These are phyloP conservation scores for Pholis gunnellus DNA, from an alignment of 2,113 vertebrate species.

Conservation along the genomic window DNA sequence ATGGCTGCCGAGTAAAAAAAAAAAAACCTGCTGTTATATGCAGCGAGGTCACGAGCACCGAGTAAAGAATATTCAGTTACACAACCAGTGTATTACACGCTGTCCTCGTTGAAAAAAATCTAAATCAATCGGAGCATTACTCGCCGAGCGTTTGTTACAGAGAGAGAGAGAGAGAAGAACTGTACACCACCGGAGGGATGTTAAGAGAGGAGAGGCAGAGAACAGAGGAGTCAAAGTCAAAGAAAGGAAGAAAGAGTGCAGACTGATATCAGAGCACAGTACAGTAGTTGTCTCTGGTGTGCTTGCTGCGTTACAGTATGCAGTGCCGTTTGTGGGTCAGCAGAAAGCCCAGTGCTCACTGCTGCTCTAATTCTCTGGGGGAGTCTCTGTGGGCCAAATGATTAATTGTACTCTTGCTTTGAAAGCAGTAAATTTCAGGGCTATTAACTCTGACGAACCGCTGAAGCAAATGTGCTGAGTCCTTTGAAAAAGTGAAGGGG, in stretches of 20 bases:
- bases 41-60: conserved; percentile 30
- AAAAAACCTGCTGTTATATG: not conserved
- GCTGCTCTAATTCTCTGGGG: conserved; percentile 58
- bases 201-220: not conserved
- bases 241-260: conserved; percentile 1
- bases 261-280: conserved; percentile 9
- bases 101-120: conserved; percentile 62
- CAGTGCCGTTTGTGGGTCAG: conserved; percentile 74
- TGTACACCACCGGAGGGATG: conserved; percentile 43
- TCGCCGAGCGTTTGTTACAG: conserved; percentile 53
- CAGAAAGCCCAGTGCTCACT: conserved; percentile 70
- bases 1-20: conserved; percentile 42
- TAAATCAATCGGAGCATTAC: conserved; percentile 72
- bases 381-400: conserved; percentile 60
- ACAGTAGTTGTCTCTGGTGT: conserved; percentile 12
- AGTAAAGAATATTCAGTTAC: conserved; percentile 56
- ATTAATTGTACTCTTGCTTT: conserved; percentile 75
- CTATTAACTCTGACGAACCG: conserved; percentile 73
- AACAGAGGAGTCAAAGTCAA: conserved; percentile 7
- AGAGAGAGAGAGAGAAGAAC: conserved; percentile 54
- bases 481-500: conserved; percentile 38
- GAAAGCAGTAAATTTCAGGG: conserved; percentile 73
- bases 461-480: conserved; percentile 64
- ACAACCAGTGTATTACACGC: conserved; percentile 62
- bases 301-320: conserved; percentile 45